Base-by-base conservation (phyloP, 1,140 invertebrate genomes). In the Drosophila sturtevanti region DNA sequence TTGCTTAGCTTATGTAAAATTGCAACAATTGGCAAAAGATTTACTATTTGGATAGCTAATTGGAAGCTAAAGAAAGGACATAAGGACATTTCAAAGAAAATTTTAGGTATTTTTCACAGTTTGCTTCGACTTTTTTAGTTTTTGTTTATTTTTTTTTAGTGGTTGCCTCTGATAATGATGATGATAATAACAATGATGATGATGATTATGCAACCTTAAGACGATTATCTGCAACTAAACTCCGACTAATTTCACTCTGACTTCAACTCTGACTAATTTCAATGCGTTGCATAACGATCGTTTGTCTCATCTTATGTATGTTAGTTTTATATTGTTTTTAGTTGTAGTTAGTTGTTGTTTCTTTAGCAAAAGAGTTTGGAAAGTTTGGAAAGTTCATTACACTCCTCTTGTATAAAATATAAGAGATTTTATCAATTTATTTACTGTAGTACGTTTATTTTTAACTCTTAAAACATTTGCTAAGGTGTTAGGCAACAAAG, bases 241-340 rank as follows among this genome's bases (percentile, higher is more conserved):
- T 18, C n/a, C 41, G 16, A 48, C 41, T 48, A 48, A 48, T 48
- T 48, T 48, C 41, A 48, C 41, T 48, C 41, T 48, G 41, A 48
- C 41, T 48, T 11, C 61, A 48, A 61, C 55, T 67, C 56, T 58
- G 51, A 75, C 72, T 76, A 76, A 76, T 76, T 76, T 76, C 72
- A 59, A 75, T 72, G 72, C 73, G 72, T 77, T 77, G 73, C 73
- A 73, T 76, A 73, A 76, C 65, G 59, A 69, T 76, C 72, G 72
- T 69, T 76, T 69, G 72, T 59, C 65, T 37, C 37, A 41, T 62
- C 44, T 67, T 67, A 18, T 24, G 10, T 41, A 18, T 24, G n/a
- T 41, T 48, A n/a, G 24, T 21, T 24, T 48, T 55, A 34, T 31
- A 6, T 31, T 31, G 2, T 31, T 31, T 31, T 31, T 24, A 24